Evolutionary conservation across 1,140 invertebrate genomes (phyloP).

Genomic region (Phortica variegata): DNA sequence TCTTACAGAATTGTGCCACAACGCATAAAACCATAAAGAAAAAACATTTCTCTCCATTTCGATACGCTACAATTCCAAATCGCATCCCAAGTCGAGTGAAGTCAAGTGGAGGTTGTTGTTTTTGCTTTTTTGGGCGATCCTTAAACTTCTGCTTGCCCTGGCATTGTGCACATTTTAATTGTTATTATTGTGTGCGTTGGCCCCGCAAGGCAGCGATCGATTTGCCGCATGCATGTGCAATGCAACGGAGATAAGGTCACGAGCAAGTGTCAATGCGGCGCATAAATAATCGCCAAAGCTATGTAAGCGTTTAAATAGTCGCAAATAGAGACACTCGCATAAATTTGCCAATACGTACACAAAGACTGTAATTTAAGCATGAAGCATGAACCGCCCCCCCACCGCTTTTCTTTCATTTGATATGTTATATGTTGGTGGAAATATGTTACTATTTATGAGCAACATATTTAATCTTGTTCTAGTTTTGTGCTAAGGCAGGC

Average conservation of each 20-base stretch:
- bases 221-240: slow-evolving; percentile 14
- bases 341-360: too few species aligned
- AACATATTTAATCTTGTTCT: too few species aligned
- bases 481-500: too few species aligned
- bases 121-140: slow-evolving; percentile 11
- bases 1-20: slow-evolving; percentile 34
- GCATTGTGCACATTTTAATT: slow-evolving; percentile 49
- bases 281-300: slow-evolving; percentile 38
- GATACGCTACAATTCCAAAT: not conserved
- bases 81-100: too few species aligned
- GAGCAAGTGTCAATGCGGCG: slow-evolving; percentile 51
- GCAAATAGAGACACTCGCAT: too few species aligned
- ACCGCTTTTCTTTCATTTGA: too few species aligned
- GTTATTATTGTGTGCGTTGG: slow-evolving; percentile 48
- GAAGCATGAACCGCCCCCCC: too few species aligned
- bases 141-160: slow-evolving; percentile 28
- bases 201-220: slow-evolving; percentile 22
- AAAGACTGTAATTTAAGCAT: too few species aligned
- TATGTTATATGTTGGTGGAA: too few species aligned
- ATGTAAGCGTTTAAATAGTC: too few species aligned
- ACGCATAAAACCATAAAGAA: slow-evolving; percentile 54
- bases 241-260: slow-evolving; percentile 45
- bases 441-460: too few species aligned
- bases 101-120: too few species aligned
- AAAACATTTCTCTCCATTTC: slow-evolving; percentile 44